These are phyloP conservation scores for Catostylus mosaicus DNA, from an alignment of 30 jellyfish, hydroid and myxozoan genomes.

Conservation along the genomic window DNA sequence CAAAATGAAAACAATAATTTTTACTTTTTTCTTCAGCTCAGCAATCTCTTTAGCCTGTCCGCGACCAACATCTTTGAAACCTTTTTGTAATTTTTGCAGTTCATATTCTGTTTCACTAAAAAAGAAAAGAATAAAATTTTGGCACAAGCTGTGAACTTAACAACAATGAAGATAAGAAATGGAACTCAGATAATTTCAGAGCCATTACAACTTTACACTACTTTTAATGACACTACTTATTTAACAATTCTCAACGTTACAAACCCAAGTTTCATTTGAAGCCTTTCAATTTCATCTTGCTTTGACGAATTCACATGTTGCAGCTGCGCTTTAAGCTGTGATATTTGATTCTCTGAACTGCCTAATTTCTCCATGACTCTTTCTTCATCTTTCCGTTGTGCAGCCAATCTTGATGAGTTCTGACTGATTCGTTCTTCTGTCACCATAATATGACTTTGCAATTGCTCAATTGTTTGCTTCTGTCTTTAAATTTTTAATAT, in stretches of 20 bases:
- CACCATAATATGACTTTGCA: constrained; percentile 43
- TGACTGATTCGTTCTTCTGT: constrained; percentile 61
- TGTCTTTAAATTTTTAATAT: constrained; percentile 18
- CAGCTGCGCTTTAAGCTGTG: constrained; percentile 74
- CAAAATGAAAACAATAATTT: background rate
- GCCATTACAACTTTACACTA: background rate
- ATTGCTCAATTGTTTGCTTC: constrained; percentile 60
- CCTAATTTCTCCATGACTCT: constrained; percentile 30
- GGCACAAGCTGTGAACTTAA: no score
- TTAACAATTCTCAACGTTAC: background rate
- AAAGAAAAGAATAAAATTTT: no score
- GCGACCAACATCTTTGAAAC: constrained; percentile 76
- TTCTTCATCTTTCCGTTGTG: constrained; percentile 59
- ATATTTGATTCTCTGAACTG: constrained; percentile 60
- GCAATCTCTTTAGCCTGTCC: constrained; percentile 58
- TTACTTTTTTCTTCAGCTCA: constrained; percentile 12
- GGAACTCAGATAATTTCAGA: background rate
- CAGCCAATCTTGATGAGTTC: constrained; percentile 21
- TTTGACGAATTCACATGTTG: constrained; percentile 43
- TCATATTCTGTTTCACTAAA: constrained; percentile 87
- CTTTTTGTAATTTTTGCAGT: constrained; percentile 71
- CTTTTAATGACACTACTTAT: no score
- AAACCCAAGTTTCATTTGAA: constrained; percentile 81
- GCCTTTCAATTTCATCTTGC: constrained; percentile 77
- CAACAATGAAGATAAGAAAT: no score